Conservation (phyloP, 2,888 invertebrate genomes). For the Brachyptera risi region DNA sequence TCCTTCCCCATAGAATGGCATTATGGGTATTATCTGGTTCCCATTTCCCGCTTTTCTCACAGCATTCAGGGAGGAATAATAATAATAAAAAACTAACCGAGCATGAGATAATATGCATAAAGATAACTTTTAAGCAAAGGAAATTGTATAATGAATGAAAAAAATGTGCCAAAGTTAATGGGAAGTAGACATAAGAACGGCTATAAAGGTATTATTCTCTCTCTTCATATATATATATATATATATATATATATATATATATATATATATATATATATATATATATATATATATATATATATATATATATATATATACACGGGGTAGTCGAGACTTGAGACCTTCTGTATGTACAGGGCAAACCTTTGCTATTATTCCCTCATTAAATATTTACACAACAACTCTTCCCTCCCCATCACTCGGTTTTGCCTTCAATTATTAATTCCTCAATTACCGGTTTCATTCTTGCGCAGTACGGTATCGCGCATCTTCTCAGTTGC, state of each 20-base stretch:
- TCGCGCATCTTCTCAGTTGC: no score
- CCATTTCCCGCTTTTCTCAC: background rate
- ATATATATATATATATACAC: no score
- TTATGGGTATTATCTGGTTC: background rate
- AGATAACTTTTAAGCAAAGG: conserved; percentile 3
- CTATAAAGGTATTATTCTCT: no score
- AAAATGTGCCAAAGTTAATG: conserved; percentile 5
- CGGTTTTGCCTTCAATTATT: conserved; percentile 46
- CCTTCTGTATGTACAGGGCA: conserved; percentile 41
- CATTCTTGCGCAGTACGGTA: conserved; percentile 40
- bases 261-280: no score
- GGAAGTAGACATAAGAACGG: conserved; percentile 25
- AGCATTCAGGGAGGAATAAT: background rate
- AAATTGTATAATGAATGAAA: conserved; percentile 10
- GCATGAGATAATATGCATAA: conserved; percentile 4
- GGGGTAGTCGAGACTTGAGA: no score
- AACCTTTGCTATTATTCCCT: conserved; percentile 37
- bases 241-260: no score
- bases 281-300: no score
- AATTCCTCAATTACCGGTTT: conserved; percentile 48
- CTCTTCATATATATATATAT: no score
- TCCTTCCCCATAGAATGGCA: background rate
- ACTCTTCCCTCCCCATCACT: conserved; percentile 38
- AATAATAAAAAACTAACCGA: background rate
- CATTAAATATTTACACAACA: conserved; percentile 37